Evolutionary conservation across 2,113 vertebrate species (phyloP), one percentile per base, ranked within the genome.

Genomic region (Marmota flaviventris): DNA sequence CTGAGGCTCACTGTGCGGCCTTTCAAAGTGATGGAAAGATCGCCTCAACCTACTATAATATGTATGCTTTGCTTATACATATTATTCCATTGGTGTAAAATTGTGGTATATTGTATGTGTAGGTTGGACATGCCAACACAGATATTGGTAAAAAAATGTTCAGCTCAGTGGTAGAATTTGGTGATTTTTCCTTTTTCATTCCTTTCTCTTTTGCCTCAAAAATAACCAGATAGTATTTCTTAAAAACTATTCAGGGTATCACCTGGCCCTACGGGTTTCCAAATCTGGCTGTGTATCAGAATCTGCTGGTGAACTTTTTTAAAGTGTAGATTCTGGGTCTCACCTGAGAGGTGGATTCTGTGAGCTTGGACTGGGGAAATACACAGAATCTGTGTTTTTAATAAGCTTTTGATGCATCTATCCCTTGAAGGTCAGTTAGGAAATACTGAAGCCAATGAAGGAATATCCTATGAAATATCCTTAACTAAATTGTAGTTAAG

Each of bases 401-500:
- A 39, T 25, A 67, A 58, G 11, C 9, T 53, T 34, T 34, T 70
- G 42, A 5, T 6, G 4, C 22, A 32, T 8, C 63, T 79, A 2
- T 13, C 4, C 27, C 42, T 91, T 45, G 56, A 89, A 63, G 51
- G 42, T 25, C 65, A 8, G 37, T 85, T 76, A 81, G 89, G 83
- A 56, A 94, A 69, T 42, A 13, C 4, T 69, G 67, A 88, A 42
- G 22, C 73, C 34, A 17, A 4, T 37, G 79, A 84, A 76, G 37
- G 34, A 73, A 1, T 37, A 9, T 32, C 18, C 13, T 39, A 0
- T 17, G 48, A 89, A 86, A 42, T 24, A 3, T 5, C 48, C 73
- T 14, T 27, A 10, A 79, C 18, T 27, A 10, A 79, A 37, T 6
- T 48, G 2, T 4, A 10, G 22, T n/a, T 39, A 4, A 25, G 0